Base-by-base conservation (phyloP, 1,140 invertebrate genomes). In the Eciton burchellii region DNA sequence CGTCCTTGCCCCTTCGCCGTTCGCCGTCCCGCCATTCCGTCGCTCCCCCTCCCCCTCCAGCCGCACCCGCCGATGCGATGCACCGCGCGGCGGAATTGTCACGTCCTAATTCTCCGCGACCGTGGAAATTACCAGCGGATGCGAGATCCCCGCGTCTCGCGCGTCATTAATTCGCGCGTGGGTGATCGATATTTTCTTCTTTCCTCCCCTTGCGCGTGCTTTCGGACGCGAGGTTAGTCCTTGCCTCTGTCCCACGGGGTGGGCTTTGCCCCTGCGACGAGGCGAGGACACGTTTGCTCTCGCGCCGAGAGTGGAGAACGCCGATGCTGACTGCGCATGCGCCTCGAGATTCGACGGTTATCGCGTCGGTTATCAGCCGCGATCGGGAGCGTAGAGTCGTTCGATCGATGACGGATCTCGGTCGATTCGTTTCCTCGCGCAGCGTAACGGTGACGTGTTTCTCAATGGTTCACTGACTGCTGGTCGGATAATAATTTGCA, bases 401-500 rank as follows among this genome's bases (percentile, higher is more conserved):
- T n/a, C n/a, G n/a, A n/a, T n/a, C n/a, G 24, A 62, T 49, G 63
- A 57, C n/a, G 49, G 59, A 49, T 77, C 49, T 45, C 63, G 74
- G 70, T 79, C 29, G 63, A 70, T 3, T 2, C 3, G 62, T 49
- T 76, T 21, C 72, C 11, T 54, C 29, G 21, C 41, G 21, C 60
- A 26, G 16, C 24, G 35, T 54, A 77, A 77, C 62, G 62, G 63
- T 63, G 21, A 12, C 57, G 57, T 70, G 35, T 79, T 54, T 77
- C 68, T 77, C 74, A 79, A 68, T 35, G 74, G 52, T 56, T 56
- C 74, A 68, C 73, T 66, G 62, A 26, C 19, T 26, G 65, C 56
- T 62, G 62, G 63, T n/a, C n/a, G n/a, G n/a, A n/a, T n/a, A n/a
- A 70, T 79, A 79, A 79, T 79, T 79, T 79, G 63, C 74, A 79